Evolutionary conservation across 2,113 vertebrate genomes (phyloP).

Genomic region (Potamarius usumacintae): DNA sequence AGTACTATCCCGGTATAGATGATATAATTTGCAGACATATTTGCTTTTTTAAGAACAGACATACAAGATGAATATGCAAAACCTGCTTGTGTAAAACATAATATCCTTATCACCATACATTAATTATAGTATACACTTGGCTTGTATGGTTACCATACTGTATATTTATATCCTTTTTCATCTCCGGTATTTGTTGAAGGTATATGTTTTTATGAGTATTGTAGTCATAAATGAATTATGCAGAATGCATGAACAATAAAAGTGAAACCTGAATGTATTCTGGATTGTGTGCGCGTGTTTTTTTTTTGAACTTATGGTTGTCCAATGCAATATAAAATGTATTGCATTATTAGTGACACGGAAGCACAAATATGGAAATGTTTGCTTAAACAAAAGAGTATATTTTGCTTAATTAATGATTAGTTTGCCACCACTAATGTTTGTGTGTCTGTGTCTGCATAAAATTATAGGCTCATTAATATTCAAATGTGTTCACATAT

Average conservation of each 20-base stretch:
- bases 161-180: not conserved
- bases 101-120: not conserved
- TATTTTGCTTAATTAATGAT: not conserved
- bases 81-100: not conserved
- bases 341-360: not conserved
- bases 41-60: not conserved
- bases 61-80: not conserved
- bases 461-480: not conserved
- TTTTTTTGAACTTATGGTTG: not conserved
- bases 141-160: not conserved
- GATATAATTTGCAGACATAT: not conserved
- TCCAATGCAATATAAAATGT: not conserved
- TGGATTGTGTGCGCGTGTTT: not conserved
- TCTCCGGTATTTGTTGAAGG: not conserved
- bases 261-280: not conserved
- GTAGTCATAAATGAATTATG: not conserved
- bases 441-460: not conserved
- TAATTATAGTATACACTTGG: not conserved
- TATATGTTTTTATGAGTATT: not conserved
- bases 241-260: conserved; percentile 26
- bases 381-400: not conserved
- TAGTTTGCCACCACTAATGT: not conserved
- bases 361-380: not conserved
- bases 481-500: not conserved
- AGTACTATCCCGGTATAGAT: not conserved